Evolutionary conservation across 2,797 vertebrate genomes (phyloP).

Genomic region (Siniperca undulata): DNA sequence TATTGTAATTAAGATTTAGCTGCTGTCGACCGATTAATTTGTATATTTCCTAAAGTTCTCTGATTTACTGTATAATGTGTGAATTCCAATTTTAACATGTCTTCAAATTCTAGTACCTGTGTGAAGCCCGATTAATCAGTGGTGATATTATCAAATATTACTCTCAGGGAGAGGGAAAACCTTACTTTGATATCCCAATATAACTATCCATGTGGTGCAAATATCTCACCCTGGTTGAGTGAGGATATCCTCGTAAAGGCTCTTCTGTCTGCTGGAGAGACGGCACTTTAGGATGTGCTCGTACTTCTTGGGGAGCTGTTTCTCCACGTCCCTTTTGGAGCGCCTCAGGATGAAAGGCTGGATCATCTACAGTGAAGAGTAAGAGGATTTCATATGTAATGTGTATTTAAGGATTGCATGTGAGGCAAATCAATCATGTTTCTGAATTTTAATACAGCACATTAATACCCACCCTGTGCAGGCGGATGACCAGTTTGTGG

Average conservation of each 20-base stretch:
- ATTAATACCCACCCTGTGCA: constrained; percentile 89
- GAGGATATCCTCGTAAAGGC: constrained; percentile 94
- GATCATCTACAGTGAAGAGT: constrained; percentile 87
- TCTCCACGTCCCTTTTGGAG: constrained; percentile 93
- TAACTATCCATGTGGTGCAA: not conserved
- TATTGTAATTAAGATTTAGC: not conserved
- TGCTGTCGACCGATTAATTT: not conserved
- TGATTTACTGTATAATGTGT: not conserved
- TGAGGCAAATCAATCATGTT: not conserved
- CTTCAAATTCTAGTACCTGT: not conserved
- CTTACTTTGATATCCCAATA: not conserved
- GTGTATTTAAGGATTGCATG: not conserved
- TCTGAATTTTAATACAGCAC: not conserved
- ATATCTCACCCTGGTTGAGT: constrained; percentile 88
- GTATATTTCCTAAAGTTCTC: not conserved
- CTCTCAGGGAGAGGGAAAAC: not conserved
- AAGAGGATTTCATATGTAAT: not conserved
- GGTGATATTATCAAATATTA: not conserved
- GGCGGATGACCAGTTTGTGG: constrained; percentile 94
- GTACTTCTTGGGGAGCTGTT: constrained; percentile 93
- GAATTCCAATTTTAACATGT: not conserved
- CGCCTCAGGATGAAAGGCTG: constrained; percentile 93
- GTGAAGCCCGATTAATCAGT: not conserved
- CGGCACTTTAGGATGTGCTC: constrained; percentile 94
- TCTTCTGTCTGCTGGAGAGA: constrained; percentile 91